A percentile compares a stretch with the other conserved stretches of the same genome.
These are phyloP conservation scores for Varanus komodoensis DNA, from an alignment of 2,113 vertebrate species.

Conservation along the genomic window DNA sequence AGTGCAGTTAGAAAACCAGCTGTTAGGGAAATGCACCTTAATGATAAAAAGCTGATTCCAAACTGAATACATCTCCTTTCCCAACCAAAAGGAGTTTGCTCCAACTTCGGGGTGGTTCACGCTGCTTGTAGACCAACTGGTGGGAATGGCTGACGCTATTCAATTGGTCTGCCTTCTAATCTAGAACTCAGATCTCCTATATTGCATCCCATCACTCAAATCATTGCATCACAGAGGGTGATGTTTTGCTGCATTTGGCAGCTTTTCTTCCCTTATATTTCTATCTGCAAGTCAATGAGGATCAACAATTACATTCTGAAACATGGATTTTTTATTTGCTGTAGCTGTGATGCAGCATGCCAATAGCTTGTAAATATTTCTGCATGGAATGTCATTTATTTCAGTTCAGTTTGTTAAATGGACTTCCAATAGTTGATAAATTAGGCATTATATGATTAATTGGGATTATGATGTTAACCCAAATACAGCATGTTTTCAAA, in stretches of 20 bases:
- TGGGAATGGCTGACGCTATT: too few relatives aligned
- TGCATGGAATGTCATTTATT: not conserved
- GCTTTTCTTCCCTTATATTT: not conserved
- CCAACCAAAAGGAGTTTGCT: too few relatives aligned
- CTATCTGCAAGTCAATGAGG: not conserved
- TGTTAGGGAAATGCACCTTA: too few relatives aligned
- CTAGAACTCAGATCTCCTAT: too few relatives aligned
- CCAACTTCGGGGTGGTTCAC: too few relatives aligned
- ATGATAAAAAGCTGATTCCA: too few relatives aligned
- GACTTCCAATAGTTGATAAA: not conserved
- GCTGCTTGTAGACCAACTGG: too few relatives aligned
- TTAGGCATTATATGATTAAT: not conserved
- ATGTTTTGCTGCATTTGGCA: not conserved
- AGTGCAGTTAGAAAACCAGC: too few relatives aligned
- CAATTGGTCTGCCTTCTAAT: too few relatives aligned
- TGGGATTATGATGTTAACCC: not conserved
- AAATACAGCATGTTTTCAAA: constrained; percentile 5
- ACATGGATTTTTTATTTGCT: not conserved
- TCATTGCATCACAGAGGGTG: not conserved
- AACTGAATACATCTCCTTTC: too few relatives aligned
- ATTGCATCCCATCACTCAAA: too few relatives aligned
- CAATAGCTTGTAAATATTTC: not conserved
- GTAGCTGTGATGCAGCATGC: not conserved
- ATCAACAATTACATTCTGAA: not conserved
- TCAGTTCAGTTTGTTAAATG: not conserved